Evolutionary conservation across 2,113 vertebrate species (phyloP).

Genomic region (Xiphias gladius): DNA sequence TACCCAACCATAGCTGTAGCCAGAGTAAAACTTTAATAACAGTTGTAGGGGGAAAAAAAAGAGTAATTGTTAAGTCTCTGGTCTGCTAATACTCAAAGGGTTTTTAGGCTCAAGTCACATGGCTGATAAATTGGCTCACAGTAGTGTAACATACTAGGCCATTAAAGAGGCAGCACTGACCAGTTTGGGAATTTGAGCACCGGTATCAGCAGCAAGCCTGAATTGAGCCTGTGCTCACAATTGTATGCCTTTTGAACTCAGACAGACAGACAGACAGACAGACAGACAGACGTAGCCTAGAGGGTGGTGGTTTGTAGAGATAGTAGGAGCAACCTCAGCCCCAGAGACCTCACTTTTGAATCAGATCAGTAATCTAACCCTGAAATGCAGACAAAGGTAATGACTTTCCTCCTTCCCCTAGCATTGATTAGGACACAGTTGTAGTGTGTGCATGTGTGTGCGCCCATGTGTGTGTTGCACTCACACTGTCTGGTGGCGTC

Average conservation of each 20-base stretch:
- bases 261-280: constrained; percentile 43
- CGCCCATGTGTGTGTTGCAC: constrained; percentile 59
- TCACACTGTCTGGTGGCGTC: constrained; percentile 84
- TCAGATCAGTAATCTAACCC: constrained; percentile 85
- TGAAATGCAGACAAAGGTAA: constrained; percentile 83
- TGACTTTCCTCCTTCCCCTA: constrained; percentile 83
- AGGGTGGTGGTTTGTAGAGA: constrained; percentile 66
- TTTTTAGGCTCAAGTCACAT: constrained; percentile 39
- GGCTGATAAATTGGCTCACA: constrained; percentile 26
- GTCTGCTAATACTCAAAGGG: constrained; percentile 23
- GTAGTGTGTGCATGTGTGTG: constrained; percentile 55
- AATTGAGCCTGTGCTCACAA: constrained; percentile 14
- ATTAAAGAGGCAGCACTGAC: constrained; percentile 13
- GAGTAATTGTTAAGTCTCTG: constrained; percentile 14
- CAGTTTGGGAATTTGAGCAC: constrained; percentile 38
- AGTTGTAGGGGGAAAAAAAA: background rate
- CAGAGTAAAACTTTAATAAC: background rate
- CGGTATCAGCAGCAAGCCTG: constrained; percentile 16
- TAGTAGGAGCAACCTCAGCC: constrained; percentile 62
- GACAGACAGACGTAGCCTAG: constrained; percentile 72
- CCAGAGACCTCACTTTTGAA: constrained; percentile 76
- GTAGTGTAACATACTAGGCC: background rate
- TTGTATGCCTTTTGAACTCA: constrained; percentile 48
- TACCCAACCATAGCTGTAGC: background rate
- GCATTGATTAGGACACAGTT: constrained; percentile 83